Percentiles rank a stretch among this genome's conserved stretches.
These are phyloP conservation scores for Cyprinodon brontotheroides DNA, from an alignment of 2,113 vertebrate genomes.

Conservation along the genomic window DNA sequence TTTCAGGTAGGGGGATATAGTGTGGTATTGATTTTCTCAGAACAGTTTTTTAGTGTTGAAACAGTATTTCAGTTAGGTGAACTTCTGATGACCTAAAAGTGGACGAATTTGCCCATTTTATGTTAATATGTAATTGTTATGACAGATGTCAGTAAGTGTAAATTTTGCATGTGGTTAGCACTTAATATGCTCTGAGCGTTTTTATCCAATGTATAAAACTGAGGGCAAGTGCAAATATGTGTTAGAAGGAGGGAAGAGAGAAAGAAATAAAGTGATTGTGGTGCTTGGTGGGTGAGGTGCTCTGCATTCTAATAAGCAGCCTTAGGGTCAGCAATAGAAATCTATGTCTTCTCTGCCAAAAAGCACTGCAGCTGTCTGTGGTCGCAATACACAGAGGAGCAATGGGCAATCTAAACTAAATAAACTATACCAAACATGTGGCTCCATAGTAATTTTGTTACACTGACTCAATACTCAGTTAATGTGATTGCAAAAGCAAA, in stretches of 20 bases:
- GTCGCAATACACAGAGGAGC: slow-evolving; percentile 55
- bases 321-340: slow-evolving; percentile 69
- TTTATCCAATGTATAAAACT: slow-evolving; percentile 39
- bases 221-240: not conserved
- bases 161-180: slow-evolving; percentile 21
- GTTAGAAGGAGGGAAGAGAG: slow-evolving; percentile 3
- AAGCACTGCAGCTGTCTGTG: slow-evolving; percentile 66
- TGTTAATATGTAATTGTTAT: not conserved
- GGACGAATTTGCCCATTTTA: not conserved
- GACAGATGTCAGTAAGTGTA: not conserved
- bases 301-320: slow-evolving; percentile 70
- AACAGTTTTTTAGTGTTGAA: slow-evolving; percentile 7
- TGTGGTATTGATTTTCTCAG: not conserved
- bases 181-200: slow-evolving; percentile 41
- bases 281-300: slow-evolving; percentile 20
- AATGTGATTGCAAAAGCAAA: slow-evolving; percentile 14
- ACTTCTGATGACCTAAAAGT: not conserved
- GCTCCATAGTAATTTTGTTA: slow-evolving; percentile 38
- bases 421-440: slow-evolving; percentile 47
- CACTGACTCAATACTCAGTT: slow-evolving; percentile 32
- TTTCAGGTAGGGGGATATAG: not conserved
- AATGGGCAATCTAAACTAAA: slow-evolving; percentile 42
- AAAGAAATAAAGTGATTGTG: slow-evolving; percentile 1
- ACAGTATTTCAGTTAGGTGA: not conserved
- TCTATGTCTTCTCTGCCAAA: slow-evolving; percentile 70